A percentile compares a stretch with the other conserved stretches of the same genome.
These are phyloP conservation scores for Dasysyrphus tricinctus DNA, from an alignment of 2,888 invertebrate species.

Conservation along the genomic window DNA sequence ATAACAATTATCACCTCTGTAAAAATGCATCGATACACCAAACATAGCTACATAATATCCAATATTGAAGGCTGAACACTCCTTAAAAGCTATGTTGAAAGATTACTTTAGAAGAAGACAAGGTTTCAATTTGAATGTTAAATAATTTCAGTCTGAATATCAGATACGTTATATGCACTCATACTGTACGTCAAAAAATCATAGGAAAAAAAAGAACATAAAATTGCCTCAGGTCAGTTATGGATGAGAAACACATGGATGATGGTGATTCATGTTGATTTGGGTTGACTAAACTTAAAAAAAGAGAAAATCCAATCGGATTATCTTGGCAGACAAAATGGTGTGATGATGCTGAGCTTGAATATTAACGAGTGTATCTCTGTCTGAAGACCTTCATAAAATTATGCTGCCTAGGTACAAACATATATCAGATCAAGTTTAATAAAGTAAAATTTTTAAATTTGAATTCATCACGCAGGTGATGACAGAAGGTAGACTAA, in stretches of 20 bases:
- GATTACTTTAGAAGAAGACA: neutral
- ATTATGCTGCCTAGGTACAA: neutral
- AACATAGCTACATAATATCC: neutral
- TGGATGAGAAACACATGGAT: neutral
- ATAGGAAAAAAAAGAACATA: neutral
- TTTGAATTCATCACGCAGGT: neutral
- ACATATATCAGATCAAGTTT: neutral
- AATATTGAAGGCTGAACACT: constrained; percentile 6
- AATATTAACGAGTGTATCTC: constrained; percentile 3
- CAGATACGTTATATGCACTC: neutral
- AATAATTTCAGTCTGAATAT: neutral
- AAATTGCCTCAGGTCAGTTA: neutral
- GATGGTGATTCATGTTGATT: constrained; percentile 3
- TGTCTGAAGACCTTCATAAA: neutral
- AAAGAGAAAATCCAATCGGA: neutral
- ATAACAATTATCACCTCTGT: neutral
- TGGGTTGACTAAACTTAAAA: constrained; percentile 17
- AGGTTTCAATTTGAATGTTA: constrained; percentile 24
- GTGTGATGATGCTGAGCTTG: constrained; percentile 13
- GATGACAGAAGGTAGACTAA: neutral
- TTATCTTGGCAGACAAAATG: constrained; percentile 1
- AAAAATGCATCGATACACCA: neutral
- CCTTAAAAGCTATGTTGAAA: neutral
- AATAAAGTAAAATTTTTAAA: neutral
- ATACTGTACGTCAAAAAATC: neutral